Base-by-base conservation (phyloP, 2,113 vertebrate genomes). In the Psittacus erithacus region DNA sequence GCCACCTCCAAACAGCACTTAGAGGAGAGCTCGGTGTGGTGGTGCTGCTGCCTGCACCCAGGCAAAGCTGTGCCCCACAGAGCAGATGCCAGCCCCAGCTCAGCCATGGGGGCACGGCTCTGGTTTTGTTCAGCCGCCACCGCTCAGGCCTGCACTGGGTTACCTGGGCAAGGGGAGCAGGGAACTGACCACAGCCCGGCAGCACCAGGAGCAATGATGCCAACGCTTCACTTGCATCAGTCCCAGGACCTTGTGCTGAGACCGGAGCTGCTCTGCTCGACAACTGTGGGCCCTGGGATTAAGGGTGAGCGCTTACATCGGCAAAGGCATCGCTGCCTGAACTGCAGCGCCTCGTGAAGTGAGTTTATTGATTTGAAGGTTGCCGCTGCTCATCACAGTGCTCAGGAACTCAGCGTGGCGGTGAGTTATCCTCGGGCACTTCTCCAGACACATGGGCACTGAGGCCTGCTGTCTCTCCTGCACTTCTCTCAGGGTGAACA, bases 81-180 rank as follows among this genome's bases (percentile, higher is more conserved):
- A 31, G 39, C 31, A 10, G 67, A 13, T 6, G 24, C 39, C 0
- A 2, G 23, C 52, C 52, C 19, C 0, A 0, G 39, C 44, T 70
- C 60, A 1, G 17, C 5, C 0, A 0, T 7, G 1, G 53, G 33
- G 52, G 4, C 17, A 35, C 0, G 0, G 65, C 23, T 11, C n/a
- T 57, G 6, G 25, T 6, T 8, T 15, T 50, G 74, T 27, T 57
- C 25, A 2, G 44, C 5, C 13, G 13, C 19, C 55, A 22, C 19
- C 31, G 22, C 55, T 22, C 55, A 13, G 53, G 19, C 31, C 13
- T 2, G 24, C 38, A 35, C 53, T 27, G 52, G 59, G 63, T 23
- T 5, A 8, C 44, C 0, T 5, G 29, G 33, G 55, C 2, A 2
- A 17, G 2, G 4, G 65, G n/a, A 35, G 20, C 43, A 13, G 74